Percentiles rank a stretch among this genome's conserved stretches.
Conservation (phyloP, 2,888 invertebrate genomes). For the Rhimphoctona megacephalus region DNA sequence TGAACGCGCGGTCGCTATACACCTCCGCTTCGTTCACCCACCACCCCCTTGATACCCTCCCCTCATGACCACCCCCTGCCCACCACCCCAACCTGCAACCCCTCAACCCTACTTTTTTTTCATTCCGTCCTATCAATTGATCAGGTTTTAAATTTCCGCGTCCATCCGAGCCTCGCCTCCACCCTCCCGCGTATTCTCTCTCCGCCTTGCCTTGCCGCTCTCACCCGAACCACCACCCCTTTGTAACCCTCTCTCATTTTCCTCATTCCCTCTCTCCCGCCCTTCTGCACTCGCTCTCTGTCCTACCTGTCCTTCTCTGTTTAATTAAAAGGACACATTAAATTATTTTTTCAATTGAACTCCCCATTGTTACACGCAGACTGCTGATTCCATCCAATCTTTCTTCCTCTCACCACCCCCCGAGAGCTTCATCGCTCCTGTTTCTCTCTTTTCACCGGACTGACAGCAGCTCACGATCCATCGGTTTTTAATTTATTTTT, state of each 20-base stretch:
- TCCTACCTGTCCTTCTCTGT: slow-evolving; percentile 80
- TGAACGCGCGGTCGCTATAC: slow-evolving; percentile 68
- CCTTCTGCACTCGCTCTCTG: slow-evolving; percentile 51
- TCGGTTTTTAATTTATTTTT: slow-evolving; percentile 66
- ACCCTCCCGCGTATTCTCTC: slow-evolving; percentile 76
- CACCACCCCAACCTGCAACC: slow-evolving; percentile 76
- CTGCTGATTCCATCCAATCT: slow-evolving; percentile 84
- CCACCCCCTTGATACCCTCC: slow-evolving; percentile 78
- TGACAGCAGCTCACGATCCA: slow-evolving; percentile 59
- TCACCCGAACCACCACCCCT: slow-evolving; percentile 38
- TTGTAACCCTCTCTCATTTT: slow-evolving; percentile 69
- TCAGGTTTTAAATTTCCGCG: slow-evolving; percentile 85
- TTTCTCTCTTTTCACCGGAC: slow-evolving; percentile 58
- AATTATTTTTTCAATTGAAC: slow-evolving; percentile 84
- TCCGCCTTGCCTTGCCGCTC: slow-evolving; percentile 76
- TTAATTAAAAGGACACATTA: slow-evolving; percentile 85
- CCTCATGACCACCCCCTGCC: slow-evolving; percentile 72
- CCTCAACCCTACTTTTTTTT: slow-evolving; percentile 84
- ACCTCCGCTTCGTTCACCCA: slow-evolving; percentile 65
- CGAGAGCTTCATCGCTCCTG: slow-evolving; percentile 72
- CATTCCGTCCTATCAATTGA: slow-evolving; percentile 85
- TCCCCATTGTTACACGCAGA: slow-evolving; percentile 84
- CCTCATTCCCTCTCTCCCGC: slow-evolving; percentile 37
- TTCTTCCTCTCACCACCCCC: slow-evolving; percentile 73
- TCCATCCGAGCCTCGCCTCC: slow-evolving; percentile 84